Evolutionary conservation across 2,888 invertebrate genomes (phyloP).

Genomic region (Mythimna pallens): DNA sequence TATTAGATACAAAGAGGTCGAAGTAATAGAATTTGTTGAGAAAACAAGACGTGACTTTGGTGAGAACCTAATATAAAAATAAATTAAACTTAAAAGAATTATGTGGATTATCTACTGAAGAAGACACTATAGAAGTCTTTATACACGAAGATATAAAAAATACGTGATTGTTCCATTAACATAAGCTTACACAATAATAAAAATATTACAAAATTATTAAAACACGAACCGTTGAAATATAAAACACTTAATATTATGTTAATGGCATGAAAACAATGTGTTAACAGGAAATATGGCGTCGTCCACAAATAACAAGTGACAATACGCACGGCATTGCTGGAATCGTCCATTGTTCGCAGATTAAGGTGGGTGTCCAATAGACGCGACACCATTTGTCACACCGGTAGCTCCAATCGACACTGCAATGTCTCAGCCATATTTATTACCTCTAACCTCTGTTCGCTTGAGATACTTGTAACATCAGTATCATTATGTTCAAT

Average conservation of each 20-base stretch:
- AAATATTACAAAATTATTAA: slow-evolving; percentile 26
- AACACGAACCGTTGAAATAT: slow-evolving; percentile 37
- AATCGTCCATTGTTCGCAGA: slow-evolving; percentile 60
- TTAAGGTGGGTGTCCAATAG: slow-evolving; percentile 46
- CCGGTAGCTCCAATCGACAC: slow-evolving; percentile 39
- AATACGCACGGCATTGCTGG: slow-evolving; percentile 54
- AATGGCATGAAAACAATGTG: slow-evolving; percentile 60
- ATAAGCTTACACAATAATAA: slow-evolving; percentile 5
- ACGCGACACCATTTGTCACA: slow-evolving; percentile 51
- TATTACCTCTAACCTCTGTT: slow-evolving; percentile 41
- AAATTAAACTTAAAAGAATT: neutral
- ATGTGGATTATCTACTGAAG: neutral
- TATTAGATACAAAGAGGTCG: slow-evolving; percentile 18
- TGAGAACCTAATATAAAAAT: neutral
- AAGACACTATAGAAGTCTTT: neutral
- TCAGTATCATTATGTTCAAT: slow-evolving; percentile 24
- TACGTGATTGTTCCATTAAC: slow-evolving; percentile 9
- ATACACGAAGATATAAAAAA: neutral
- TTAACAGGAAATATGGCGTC: slow-evolving; percentile 57
- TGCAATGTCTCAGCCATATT: slow-evolving; percentile 39
- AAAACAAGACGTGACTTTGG: slow-evolving; percentile 21
- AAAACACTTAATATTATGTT: slow-evolving; percentile 55
- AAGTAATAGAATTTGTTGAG: slow-evolving; percentile 12
- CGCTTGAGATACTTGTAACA: slow-evolving; percentile 25
- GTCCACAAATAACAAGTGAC: slow-evolving; percentile 58